Conservation (phyloP, 2,888 invertebrate genomes). For the Agelastica alni region DNA sequence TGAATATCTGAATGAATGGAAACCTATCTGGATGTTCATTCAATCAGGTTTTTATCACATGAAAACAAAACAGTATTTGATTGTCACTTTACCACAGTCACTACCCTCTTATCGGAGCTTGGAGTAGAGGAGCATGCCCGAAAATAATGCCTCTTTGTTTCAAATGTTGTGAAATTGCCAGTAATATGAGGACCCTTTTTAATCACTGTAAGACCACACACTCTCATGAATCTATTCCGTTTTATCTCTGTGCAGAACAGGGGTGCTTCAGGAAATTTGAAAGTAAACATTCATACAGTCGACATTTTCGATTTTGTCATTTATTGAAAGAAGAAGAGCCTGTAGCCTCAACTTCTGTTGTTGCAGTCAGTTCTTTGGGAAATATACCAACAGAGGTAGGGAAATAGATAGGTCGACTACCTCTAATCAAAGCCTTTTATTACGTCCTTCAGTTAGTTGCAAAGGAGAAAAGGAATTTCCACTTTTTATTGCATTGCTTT, state of each 20-base stretch:
- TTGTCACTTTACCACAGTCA: conserved; percentile 7
- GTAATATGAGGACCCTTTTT: conserved; percentile 6
- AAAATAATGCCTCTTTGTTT: conserved; percentile 12
- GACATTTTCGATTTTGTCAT: conserved; percentile 12
- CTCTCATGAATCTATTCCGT: conserved; percentile 2
- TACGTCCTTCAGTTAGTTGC: no score
- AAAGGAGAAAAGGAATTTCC: conserved; percentile 4
- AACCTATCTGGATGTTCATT: conserved; percentile 16
- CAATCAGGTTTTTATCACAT: conserved; percentile 13
- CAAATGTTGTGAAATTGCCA: conserved; percentile 7
- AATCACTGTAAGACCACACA: conserved; percentile 3
- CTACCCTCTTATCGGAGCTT: conserved; percentile 8
- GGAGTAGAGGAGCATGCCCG: conserved; percentile 6
- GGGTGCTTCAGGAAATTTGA: conserved; percentile 12
- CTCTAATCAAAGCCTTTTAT: no score
- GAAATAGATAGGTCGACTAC: no score
- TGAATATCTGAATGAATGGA: conserved; percentile 14
- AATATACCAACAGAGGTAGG: no score
- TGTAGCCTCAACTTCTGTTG: no score
- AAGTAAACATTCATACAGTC: conserved; percentile 13
- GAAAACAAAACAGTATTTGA: conserved; percentile 11
- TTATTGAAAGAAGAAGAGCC: no score
- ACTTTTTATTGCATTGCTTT: conserved; percentile 8
- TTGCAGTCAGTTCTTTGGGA: no score
- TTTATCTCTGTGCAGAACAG: conserved; percentile 5